phyloP scores from a whole-genome alignment of 2,797 vertebrate species.

The Dermochelys coriacea region DNA sequence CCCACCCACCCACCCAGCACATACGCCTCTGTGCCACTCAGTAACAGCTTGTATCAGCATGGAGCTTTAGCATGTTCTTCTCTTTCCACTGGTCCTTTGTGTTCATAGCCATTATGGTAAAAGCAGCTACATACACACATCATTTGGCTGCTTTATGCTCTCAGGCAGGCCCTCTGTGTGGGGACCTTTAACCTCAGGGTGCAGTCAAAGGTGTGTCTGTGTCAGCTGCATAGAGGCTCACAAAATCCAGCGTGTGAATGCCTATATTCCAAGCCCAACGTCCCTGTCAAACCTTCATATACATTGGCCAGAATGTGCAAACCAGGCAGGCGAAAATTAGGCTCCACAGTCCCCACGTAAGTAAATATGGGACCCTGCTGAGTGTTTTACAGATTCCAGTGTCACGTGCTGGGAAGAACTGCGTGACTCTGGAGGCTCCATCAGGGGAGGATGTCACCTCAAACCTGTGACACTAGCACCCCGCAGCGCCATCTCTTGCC shows the following conservation, averaged over 20 bases:
- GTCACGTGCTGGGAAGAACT: accelerated
- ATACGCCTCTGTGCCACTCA: accelerated
- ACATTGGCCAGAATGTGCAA: background rate
- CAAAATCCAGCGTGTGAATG: accelerated
- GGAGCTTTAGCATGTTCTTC: background rate
- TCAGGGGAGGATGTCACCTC: background rate
- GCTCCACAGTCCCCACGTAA: background rate
- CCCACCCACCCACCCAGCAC: background rate
- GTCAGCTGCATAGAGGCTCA: background rate
- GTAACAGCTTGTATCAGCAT: background rate
- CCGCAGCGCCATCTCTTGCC: background rate
- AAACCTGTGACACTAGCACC: background rate
- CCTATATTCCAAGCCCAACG: background rate
- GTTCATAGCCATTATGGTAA: background rate
- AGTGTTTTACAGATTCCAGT: accelerated
- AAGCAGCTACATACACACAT: background rate
- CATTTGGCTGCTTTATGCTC: background rate
- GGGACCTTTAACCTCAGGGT: background rate
- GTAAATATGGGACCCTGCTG: background rate
- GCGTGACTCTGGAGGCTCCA: background rate
- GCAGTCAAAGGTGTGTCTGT: background rate
- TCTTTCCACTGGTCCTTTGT: background rate
- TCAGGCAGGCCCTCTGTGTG: background rate
- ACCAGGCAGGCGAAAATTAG: background rate
- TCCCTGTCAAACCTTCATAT: background rate